A percentile compares a stretch with the other conserved stretches of the same genome.
Evolutionary conservation across 2,797 vertebrate genomes (phyloP).

Genomic region (Peromyscus nudipes): DNA sequence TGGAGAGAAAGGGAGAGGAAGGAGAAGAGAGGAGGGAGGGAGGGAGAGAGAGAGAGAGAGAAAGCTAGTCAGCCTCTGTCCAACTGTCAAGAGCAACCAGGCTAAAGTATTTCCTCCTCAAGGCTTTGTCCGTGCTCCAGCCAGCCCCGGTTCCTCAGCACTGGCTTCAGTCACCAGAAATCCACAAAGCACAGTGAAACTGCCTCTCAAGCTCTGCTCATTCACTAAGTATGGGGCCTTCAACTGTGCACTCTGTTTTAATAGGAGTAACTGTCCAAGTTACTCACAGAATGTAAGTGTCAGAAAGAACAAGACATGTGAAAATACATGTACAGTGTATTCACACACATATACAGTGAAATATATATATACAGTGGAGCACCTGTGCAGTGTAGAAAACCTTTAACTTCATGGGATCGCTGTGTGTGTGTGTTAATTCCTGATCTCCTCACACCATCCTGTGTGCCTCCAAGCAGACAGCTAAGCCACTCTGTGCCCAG

Average conservation of each 20-base stretch:
- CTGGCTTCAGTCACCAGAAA: constrained; percentile 1
- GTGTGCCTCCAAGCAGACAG: background rate
- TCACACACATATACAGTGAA: background rate
- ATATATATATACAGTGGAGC: background rate
- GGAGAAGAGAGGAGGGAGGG: too few relatives aligned
- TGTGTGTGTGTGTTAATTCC: background rate
- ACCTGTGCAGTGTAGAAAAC: background rate
- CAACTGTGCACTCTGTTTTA: background rate
- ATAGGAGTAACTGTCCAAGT: background rate
- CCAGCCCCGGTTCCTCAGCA: background rate
- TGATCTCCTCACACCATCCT: background rate
- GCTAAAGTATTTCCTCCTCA: background rate
- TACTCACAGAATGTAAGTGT: background rate
- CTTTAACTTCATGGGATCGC: background rate
- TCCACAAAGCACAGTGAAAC: background rate
- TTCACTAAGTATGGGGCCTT: background rate
- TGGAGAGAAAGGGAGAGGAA: background rate
- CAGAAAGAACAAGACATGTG: background rate
- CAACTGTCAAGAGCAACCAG: background rate
- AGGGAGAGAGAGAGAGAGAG: background rate
- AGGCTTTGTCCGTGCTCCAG: background rate
- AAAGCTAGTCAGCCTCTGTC: background rate
- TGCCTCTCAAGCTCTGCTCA: background rate
- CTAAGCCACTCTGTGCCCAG: background rate
- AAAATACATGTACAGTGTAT: background rate